A percentile compares a stretch with the other conserved stretches of the same genome.
These are phyloP conservation scores for Helleia helle DNA, from an alignment of 2,888 invertebrate species.

Conservation along the genomic window DNA sequence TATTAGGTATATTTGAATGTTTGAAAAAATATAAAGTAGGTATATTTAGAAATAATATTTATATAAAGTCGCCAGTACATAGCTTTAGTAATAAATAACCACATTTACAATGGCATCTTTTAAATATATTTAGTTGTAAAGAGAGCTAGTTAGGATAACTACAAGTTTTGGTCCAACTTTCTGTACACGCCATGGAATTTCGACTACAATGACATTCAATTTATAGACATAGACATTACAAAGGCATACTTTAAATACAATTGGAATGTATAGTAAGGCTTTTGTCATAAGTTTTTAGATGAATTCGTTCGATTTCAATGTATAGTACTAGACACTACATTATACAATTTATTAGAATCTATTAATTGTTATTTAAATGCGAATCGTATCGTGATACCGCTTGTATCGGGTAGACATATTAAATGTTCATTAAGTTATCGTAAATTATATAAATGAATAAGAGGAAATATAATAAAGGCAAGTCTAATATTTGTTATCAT, in stretches of 20 bases:
- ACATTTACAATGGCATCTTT: conserved; percentile 7
- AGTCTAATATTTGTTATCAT: background rate
- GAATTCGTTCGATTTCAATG: conserved; percentile 15
- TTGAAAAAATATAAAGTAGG: conserved; percentile 23
- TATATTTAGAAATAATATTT: conserved; percentile 21
- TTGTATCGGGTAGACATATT: background rate
- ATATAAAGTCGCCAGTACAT: conserved; percentile 21
- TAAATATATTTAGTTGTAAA: conserved; percentile 29
- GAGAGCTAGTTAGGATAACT: conserved; percentile 46
- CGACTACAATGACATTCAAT: conserved; percentile 13
- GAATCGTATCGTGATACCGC: background rate
- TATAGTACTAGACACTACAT: conserved; percentile 1
- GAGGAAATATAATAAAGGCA: background rate
- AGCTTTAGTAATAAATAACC: conserved; percentile 15
- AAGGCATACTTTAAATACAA: conserved; percentile 62
- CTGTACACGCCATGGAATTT: conserved; percentile 22
- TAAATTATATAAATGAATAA: background rate
- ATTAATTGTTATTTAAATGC: background rate
- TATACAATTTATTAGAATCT: background rate
- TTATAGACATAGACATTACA: conserved; percentile 36
- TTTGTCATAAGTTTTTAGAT: conserved; percentile 53
- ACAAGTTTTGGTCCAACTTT: conserved; percentile 56
- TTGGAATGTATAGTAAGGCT: conserved; percentile 70
- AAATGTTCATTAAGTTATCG: background rate
- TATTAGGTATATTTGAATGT: conserved; percentile 23